Evolutionary conservation across 2,113 vertebrate genomes (phyloP).

Genomic region (Macaca fascicularis): DNA sequence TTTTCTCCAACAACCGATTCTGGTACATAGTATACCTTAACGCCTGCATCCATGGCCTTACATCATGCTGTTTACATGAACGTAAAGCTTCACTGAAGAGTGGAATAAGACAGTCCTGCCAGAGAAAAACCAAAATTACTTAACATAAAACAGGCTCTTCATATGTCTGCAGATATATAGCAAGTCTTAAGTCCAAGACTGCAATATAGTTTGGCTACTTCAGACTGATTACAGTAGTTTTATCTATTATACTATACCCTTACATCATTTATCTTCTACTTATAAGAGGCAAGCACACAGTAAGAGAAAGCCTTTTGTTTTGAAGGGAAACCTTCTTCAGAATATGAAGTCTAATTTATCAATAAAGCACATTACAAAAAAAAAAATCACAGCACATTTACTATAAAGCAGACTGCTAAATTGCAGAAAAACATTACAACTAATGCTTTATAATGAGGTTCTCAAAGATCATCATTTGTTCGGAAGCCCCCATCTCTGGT

Average conservation of each 20-base stretch:
- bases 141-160: neutral
- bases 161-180: neutral
- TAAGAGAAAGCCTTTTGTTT: neutral
- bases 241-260: neutral
- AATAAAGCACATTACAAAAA: neutral
- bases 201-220: neutral
- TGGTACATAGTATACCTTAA: conserved; percentile 95
- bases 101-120: conserved; percentile 94
- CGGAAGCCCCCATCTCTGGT: neutral
- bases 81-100: conserved; percentile 94
- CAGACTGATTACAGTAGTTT: neutral
- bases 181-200: neutral
- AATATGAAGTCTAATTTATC: neutral
- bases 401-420: conserved; percentile 7
- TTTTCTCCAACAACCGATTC: conserved; percentile 90
- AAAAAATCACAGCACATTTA: neutral
- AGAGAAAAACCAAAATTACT: conserved; percentile 36
- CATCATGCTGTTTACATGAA: conserved; percentile 96
- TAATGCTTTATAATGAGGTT: neutral
- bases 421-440: neutral
- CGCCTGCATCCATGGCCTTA: conserved; percentile 96
- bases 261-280: neutral
- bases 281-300: neutral
- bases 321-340: neutral
- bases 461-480: neutral